A percentile compares a stretch with the other conserved stretches of the same genome.
Evolutionary conservation across 2,797 vertebrate genomes (phyloP).

Genomic region (Onychomys arenicola): DNA sequence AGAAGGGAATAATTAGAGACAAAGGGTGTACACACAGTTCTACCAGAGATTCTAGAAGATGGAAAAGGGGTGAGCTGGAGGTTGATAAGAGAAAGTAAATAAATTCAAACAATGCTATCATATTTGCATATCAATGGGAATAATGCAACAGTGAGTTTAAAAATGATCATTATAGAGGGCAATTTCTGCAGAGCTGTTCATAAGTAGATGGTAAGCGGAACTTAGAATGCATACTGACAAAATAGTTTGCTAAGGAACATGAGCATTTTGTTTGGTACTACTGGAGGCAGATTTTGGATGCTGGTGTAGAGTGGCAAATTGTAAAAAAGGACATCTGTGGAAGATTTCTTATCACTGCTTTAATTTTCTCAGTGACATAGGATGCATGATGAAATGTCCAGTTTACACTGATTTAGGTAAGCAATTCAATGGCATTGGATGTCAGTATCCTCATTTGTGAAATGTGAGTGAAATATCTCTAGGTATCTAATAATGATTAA

Average conservation of each 20-base stretch:
- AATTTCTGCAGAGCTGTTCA: background rate
- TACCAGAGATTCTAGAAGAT: background rate
- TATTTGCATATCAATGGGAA: background rate
- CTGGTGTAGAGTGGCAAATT: background rate
- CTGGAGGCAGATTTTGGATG: background rate
- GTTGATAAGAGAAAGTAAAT: background rate
- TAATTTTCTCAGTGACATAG: background rate
- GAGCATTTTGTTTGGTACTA: background rate
- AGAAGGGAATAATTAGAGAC: background rate
- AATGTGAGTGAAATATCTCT: slow-evolving; percentile 29
- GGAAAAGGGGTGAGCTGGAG: background rate
- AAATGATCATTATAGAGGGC: background rate
- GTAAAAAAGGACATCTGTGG: background rate
- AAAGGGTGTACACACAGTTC: background rate
- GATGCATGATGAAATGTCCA: background rate
- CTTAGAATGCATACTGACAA: background rate
- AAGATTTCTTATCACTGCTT: background rate
- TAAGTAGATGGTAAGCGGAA: background rate
- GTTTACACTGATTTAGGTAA: background rate
- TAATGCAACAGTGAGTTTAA: background rate
- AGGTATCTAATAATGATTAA: background rate
- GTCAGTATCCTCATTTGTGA: slow-evolving; percentile 38
- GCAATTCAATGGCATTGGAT: background rate
- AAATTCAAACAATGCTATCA: background rate
- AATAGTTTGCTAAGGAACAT: background rate